Conservation (phyloP, 2,888 invertebrate genomes). For the Pachycephus smyrnensis region DNA sequence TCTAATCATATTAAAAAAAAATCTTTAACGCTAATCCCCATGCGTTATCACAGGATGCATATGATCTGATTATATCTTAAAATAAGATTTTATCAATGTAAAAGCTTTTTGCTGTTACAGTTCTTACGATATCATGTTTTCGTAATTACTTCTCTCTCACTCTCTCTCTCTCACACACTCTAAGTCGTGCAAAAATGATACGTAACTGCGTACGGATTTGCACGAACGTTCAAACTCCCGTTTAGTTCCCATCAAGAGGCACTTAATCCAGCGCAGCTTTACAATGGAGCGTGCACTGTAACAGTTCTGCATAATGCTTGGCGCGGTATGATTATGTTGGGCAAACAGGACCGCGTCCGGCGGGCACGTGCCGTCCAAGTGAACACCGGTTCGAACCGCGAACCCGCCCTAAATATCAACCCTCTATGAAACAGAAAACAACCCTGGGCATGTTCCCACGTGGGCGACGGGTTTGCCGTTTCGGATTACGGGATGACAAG, state of each 20-base stretch:
- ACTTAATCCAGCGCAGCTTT: slow-evolving; percentile 49
- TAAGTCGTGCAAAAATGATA: background rate
- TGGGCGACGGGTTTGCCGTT: slow-evolving; percentile 29
- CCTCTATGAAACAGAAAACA: slow-evolving; percentile 30
- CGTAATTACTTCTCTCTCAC: background rate
- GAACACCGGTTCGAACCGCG: slow-evolving; percentile 44
- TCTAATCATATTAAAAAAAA: background rate
- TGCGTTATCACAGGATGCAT: background rate
- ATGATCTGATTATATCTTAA: background rate
- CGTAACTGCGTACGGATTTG: slow-evolving; percentile 13
- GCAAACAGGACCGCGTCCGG: slow-evolving; percentile 40
- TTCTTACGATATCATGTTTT: background rate
- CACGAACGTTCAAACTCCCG: slow-evolving; percentile 20
- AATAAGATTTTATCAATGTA: background rate
- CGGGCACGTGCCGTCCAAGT: slow-evolving; percentile 49
- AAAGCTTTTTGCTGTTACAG: background rate
- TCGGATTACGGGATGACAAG: slow-evolving; percentile 34
- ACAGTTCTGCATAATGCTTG: background rate
- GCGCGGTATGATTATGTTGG: slow-evolving; percentile 48
- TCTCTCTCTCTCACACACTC: background rate
- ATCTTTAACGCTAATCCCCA: background rate
- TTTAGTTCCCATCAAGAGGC: slow-evolving; percentile 61
- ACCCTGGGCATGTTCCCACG: slow-evolving; percentile 42
- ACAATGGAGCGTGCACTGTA: background rate
- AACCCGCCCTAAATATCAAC: slow-evolving; percentile 37